These are phyloP conservation scores for Protosalanx chinensis DNA, from an alignment of 2,797 vertebrate genomes.

Conservation along the genomic window DNA sequence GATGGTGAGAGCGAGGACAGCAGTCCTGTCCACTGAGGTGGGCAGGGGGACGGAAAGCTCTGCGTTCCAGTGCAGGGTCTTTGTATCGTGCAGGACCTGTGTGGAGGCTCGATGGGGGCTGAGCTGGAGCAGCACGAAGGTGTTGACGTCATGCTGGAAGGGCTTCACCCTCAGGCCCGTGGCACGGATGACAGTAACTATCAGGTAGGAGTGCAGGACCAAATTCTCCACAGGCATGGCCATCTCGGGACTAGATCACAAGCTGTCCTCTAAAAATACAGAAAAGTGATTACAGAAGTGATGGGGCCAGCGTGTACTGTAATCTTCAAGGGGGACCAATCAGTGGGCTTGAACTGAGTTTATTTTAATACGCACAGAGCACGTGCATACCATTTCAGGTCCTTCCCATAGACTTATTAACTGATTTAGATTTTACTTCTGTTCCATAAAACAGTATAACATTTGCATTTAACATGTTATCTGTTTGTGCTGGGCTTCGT, in stretches of 20 bases:
- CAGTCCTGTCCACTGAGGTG: not conserved
- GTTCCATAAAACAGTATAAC: too few species aligned
- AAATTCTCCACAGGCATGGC: not conserved
- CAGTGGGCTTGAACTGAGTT: too few species aligned
- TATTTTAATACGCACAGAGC: too few species aligned
- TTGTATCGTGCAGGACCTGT: conserved; percentile 9
- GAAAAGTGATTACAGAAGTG: too few species aligned
- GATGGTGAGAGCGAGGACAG: conserved; percentile 23
- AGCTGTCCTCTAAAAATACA: too few species aligned
- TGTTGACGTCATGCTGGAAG: conserved; percentile 22
- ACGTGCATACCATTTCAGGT: too few species aligned
- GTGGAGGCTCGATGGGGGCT: conserved; percentile 33
- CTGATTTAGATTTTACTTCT: too few species aligned
- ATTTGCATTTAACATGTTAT: too few species aligned
- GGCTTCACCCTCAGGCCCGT: conserved; percentile 31
- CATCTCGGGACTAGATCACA: not conserved
- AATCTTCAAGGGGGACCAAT: too few species aligned
- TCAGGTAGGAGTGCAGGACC: conserved; percentile 33
- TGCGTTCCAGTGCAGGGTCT: conserved; percentile 38
- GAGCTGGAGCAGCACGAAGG: conserved; percentile 40
- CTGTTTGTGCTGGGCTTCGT: too few species aligned
- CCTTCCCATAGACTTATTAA: too few species aligned
- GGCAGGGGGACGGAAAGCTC: conserved; percentile 34
- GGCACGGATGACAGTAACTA: conserved; percentile 31
- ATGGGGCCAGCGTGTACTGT: too few species aligned